A percentile compares a stretch with the other conserved stretches of the same genome.
Evolutionary conservation across 2,113 vertebrate genomes (phyloP).

Genomic region (Hoplias malabaricus): DNA sequence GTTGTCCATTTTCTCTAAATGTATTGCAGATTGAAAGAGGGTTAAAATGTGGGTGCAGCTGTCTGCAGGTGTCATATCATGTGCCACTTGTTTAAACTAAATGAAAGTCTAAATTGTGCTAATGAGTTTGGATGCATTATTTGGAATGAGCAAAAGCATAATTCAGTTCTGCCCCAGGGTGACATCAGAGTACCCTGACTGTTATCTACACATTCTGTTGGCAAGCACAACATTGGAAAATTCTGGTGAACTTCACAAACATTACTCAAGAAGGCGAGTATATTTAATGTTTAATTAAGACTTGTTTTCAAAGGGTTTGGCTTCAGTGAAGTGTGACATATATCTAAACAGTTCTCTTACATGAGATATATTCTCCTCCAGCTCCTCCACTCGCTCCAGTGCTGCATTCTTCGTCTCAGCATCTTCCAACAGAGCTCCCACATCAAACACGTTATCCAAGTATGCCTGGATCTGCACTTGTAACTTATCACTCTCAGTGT

Average conservation of each 20-base stretch:
- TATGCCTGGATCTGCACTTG: constrained; percentile 97
- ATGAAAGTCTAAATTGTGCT: background rate
- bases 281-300: background rate
- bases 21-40: no score
- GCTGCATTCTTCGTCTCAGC: constrained; percentile 96
- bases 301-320: background rate
- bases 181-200: background rate
- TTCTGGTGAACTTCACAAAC: background rate
- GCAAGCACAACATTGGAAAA: background rate
- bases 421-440: constrained; percentile 91
- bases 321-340: background rate
- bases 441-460: constrained; percentile 94
- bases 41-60: background rate
- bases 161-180: background rate
- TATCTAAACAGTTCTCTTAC: constrained; percentile 67
- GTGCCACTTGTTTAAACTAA: background rate
- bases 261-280: background rate
- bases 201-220: background rate
- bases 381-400: constrained; percentile 94
- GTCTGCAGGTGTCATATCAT: background rate
- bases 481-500: constrained; percentile 96
- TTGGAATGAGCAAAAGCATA: background rate
- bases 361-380: constrained; percentile 94
- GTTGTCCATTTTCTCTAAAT: no score
- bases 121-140: background rate